Percentiles rank a stretch among this genome's conserved stretches.
These are phyloP conservation scores for Cacoxenus indagator DNA, from an alignment of 2,888 invertebrate species.

Conservation along the genomic window DNA sequence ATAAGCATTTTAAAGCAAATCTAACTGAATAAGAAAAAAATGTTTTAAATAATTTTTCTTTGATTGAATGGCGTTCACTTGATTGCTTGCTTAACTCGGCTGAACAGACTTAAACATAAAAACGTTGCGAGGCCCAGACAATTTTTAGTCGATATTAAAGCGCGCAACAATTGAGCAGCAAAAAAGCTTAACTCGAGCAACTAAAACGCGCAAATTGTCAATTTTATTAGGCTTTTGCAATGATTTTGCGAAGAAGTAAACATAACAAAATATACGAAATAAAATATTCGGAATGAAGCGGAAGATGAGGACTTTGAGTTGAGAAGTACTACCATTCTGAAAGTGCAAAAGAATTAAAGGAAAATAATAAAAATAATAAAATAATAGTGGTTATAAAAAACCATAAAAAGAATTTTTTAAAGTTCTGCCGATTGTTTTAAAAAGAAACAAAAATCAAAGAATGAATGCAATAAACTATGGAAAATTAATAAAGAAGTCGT, in stretches of 20 bases:
- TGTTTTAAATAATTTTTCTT: no score
- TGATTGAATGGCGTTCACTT: no score
- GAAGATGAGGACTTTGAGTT: neutral
- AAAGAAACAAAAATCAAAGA: neutral
- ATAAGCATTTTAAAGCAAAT: conserved; percentile 4
- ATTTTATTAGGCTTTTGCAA: neutral
- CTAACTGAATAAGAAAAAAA: no score
- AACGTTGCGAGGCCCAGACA: neutral
- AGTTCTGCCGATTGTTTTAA: neutral
- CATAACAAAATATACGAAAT: neutral
- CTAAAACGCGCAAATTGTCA: neutral
- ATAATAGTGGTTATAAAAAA: neutral
- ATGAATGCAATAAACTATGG: neutral
- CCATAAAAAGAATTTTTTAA: neutral
- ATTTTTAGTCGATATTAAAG: conserved; percentile 8
- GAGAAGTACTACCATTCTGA: neutral
- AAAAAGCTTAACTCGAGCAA: neutral
- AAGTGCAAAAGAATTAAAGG: neutral
- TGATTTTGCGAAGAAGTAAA: conserved; percentile 3
- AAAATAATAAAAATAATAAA: neutral
- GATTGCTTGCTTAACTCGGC: no score
- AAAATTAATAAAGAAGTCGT: no score
- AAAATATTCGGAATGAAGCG: neutral
- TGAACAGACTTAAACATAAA: conserved; percentile 8
- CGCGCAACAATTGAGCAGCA: conserved; percentile 14